A percentile compares a stretch with the other conserved stretches of the same genome.
Evolutionary conservation across 2,113 vertebrate genomes (phyloP).

Genomic region (Alligator sinensis): DNA sequence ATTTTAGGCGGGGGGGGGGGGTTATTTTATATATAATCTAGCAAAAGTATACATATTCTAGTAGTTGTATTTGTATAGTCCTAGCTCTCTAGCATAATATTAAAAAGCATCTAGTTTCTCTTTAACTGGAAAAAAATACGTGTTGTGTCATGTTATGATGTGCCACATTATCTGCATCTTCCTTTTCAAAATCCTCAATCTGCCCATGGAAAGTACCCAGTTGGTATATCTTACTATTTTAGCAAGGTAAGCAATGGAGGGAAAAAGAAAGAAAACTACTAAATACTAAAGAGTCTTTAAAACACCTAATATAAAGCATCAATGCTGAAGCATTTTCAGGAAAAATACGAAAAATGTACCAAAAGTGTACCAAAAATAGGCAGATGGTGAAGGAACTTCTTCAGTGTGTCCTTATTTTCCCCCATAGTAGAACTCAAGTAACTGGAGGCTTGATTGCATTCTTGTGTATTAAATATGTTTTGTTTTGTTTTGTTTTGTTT

Average conservation of each 20-base stretch:
- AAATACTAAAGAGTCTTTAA: not conserved
- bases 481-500: not conserved
- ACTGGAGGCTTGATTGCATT: not conserved
- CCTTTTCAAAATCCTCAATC: too few species aligned
- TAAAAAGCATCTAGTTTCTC: too few species aligned
- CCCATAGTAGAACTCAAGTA: not conserved
- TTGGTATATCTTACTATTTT: not conserved
- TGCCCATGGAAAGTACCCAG: too few species aligned
- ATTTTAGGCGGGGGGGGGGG: too few species aligned
- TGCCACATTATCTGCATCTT: too few species aligned
- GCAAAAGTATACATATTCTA: too few species aligned
- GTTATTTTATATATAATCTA: too few species aligned
- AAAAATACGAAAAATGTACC: too few species aligned
- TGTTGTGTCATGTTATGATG: too few species aligned
- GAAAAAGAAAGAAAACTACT: not conserved
- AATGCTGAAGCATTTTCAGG: constrained; percentile 29
- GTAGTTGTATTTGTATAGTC: too few species aligned
- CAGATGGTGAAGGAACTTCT: constrained; percentile 18
- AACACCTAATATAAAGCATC: not conserved
- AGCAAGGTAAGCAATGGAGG: not conserved
- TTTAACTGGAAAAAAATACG: too few species aligned
- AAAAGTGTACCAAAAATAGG: constrained; percentile 30
- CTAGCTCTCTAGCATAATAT: too few species aligned
- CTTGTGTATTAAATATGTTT: not conserved
- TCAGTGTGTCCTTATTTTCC: not conserved